These are phyloP conservation scores for Perognathus longimembris DNA, from an alignment of 2,113 vertebrate species.

Conservation along the genomic window DNA sequence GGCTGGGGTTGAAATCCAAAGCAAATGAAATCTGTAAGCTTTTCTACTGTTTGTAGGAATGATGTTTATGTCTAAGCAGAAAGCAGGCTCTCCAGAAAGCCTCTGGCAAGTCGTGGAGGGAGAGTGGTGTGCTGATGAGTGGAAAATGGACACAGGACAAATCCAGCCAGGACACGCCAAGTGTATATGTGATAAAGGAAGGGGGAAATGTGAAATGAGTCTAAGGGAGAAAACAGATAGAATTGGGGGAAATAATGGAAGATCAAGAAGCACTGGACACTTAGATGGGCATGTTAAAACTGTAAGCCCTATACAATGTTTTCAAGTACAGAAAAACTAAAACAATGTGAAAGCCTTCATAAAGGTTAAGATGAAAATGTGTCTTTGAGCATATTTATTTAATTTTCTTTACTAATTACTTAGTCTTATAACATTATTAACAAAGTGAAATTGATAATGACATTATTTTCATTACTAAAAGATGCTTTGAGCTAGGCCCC, in stretches of 20 bases:
- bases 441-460: conserved; percentile 9
- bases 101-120: not conserved
- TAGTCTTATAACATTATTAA: not conserved
- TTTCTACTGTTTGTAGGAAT: not conserved
- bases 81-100: not conserved
- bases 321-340: too few species aligned
- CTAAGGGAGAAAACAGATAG: too few species aligned
- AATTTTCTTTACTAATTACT: conserved; percentile 8
- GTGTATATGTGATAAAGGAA: too few species aligned
- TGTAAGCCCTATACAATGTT: too few species aligned
- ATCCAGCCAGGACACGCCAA: too few species aligned
- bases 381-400: not conserved
- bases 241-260: too few species aligned
- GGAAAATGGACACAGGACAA: too few species aligned
- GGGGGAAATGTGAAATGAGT: too few species aligned
- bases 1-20: not conserved
- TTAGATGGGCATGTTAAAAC: too few species aligned
- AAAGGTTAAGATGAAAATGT: conserved; percentile 29
- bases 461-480: conserved; percentile 19
- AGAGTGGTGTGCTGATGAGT: too few species aligned
- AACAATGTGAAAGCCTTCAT: too few species aligned
- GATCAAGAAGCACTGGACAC: too few species aligned
- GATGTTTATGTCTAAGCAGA: not conserved
- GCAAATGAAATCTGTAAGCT: not conserved
- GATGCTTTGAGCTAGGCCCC: not conserved